Base-by-base conservation (phyloP, 2,113 vertebrate species). In the Engystomops pustulosus region DNA sequence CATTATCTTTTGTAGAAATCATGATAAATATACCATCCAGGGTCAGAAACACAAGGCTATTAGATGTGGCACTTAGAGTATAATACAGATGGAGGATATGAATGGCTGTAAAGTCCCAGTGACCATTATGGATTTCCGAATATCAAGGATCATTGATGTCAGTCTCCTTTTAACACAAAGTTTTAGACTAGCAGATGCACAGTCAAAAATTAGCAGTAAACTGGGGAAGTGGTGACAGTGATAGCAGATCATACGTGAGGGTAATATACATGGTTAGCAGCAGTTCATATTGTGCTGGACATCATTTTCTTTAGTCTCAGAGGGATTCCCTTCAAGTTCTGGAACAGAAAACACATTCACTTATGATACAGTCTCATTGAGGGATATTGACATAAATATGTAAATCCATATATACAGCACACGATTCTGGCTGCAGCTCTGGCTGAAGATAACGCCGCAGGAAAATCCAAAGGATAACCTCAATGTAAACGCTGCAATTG, bases 261-360 rank as follows among this genome's bases (percentile, higher is more conserved):
- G 1, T 30, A 15, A 6, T 15, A 65, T 4, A 65, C 18, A 6
- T 20, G 17, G 25, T 82, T 74, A 93, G 77, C 90, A 92, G 84
- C 91, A 93, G 2, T 62, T 86, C 47, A 30, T 69, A 65, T 77
- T 87, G 69, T 62, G 58, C 68, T 75, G 83, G 70, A 20, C 0
- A 0, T 83, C 84, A 71, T 45, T 67, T 36, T 88, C 84, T 79
- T 86, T 75, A 55, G 83, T 72, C 51, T 86, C 79, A 47, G 20
- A 2, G 8, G 4, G 7, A 25, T 32, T 79, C 41, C 85, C 86
- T 80, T 89, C 88, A 20, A 91, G 76, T 4, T 86, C 91, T 93
- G 85, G 27, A 86, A 86, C 8, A 25, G 34, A 72, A 67, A 81
- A 75, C 45, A 84, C 49, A 85, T 49, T 23, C 23, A 17, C 14